phyloP scores from a whole-genome alignment of 2,888 invertebrate genomes.

The Cosmia trapezina region DNA sequence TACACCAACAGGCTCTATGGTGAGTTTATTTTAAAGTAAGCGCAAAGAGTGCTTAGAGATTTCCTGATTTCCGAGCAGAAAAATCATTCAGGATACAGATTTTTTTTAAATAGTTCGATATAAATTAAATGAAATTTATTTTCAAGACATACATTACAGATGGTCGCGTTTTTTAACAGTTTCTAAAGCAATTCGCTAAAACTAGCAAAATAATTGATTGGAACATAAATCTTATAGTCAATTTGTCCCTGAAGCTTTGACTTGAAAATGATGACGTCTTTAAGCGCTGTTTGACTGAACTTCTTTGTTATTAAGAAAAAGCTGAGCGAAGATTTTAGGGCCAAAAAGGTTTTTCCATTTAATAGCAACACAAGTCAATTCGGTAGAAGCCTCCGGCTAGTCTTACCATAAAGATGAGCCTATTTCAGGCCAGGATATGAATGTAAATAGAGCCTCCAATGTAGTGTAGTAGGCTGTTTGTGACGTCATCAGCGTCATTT shows the following conservation, averaged over 20 bases:
- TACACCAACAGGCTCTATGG: conserved; percentile 71
- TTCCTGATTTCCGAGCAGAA: not conserved
- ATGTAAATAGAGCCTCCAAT: conserved; percentile 24
- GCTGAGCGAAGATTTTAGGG: not conserved
- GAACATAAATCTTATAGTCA: too few species aligned
- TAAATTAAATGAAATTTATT: too few species aligned
- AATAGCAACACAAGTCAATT: conserved; percentile 5
- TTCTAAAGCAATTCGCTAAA: too few species aligned
- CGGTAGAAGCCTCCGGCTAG: not conserved
- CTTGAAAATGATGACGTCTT: not conserved
- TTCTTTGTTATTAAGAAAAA: not conserved
- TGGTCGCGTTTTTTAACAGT: too few species aligned
- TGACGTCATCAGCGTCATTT: conserved; percentile 36
- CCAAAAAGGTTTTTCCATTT: not conserved
- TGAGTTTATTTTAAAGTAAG: conserved; percentile 58
- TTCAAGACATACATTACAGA: too few species aligned
- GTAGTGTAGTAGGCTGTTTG: conserved; percentile 23
- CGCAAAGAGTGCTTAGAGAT: not conserved
- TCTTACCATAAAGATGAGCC: conserved; percentile 11
- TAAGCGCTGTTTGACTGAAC: not conserved
- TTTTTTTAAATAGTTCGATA: not conserved
- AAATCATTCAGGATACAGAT: not conserved
- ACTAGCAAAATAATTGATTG: too few species aligned
- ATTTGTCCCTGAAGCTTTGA: not conserved
- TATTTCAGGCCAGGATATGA: conserved; percentile 16